Evolutionary conservation across 2,888 invertebrate species (phyloP).

Genomic region (Pristionchus arcanus): DNA sequence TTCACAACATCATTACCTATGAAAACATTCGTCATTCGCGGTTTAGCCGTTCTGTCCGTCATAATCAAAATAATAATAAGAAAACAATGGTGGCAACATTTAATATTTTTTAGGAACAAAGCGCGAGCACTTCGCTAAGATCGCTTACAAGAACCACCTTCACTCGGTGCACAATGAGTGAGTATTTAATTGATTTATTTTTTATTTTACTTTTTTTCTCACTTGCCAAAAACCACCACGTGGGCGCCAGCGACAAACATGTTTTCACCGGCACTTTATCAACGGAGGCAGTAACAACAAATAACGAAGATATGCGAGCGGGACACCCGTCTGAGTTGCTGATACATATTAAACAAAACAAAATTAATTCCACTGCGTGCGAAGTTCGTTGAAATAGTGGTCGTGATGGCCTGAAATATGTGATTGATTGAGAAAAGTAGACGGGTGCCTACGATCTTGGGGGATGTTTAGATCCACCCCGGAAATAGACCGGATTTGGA

Average conservation of each 20-base stretch:
- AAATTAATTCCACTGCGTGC: not conserved
- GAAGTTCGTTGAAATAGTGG: not conserved
- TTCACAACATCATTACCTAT: not conserved
- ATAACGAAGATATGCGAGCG: not conserved
- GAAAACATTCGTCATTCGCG: not conserved
- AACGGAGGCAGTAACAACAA: not conserved
- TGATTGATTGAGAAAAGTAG: not conserved
- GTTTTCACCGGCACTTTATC: constrained; percentile 1
- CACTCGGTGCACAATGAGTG: constrained; percentile 96
- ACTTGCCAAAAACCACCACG: not conserved
- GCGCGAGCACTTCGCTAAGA: constrained; percentile 94
- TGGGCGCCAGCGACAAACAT: not conserved
- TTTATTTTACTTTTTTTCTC: not conserved
- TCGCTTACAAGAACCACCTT: constrained; percentile 97
- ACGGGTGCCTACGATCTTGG: not conserved
- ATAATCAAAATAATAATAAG: not conserved
- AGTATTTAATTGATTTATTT: constrained; percentile 78
- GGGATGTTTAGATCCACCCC: not conserved
- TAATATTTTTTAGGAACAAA: constrained; percentile 84
- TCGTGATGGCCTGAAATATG: constrained; percentile 37
- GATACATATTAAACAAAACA: not conserved
- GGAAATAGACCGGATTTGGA: not conserved
- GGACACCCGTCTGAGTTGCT: not conserved
- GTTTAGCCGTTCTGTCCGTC: not conserved
- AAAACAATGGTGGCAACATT: not conserved